These are phyloP conservation scores for Cotesia vestalis DNA, from an alignment of 1,140 invertebrate genomes.

Conservation along the genomic window DNA sequence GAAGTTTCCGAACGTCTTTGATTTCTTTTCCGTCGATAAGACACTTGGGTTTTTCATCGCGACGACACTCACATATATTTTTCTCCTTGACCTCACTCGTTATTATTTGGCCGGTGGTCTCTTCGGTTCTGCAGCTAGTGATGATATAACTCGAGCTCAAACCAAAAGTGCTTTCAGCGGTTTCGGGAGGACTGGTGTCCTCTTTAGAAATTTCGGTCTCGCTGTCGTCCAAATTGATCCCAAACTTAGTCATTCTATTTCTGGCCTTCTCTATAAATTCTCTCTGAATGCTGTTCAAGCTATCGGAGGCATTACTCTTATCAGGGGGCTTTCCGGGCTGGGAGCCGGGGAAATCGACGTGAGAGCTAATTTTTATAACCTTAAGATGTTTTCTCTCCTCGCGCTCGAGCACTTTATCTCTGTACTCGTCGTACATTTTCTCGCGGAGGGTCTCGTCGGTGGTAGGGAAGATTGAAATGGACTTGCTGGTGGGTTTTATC, in stretches of 20 bases:
- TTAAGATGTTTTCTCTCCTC: conserved; percentile 80
- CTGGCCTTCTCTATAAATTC: conserved; percentile 79
- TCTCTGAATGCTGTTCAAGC: conserved; percentile 71
- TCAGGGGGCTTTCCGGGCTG: conserved; percentile 24
- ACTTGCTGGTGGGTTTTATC: conserved; percentile 44
- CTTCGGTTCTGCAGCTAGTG: too few species aligned
- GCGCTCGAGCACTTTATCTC: conserved; percentile 79
- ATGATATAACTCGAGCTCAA: too few species aligned
- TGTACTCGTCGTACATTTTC: conserved; percentile 84
- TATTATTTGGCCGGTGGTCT: not conserved
- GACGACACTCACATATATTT: conserved; percentile 42
- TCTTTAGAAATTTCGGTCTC: conserved; percentile 56
- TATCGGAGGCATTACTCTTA: conserved; percentile 49
- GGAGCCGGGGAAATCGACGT: conserved; percentile 45
- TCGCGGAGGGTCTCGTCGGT: conserved; percentile 75
- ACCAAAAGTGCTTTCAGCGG: not conserved
- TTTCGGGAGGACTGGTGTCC: conserved; percentile 19
- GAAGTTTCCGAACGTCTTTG: conserved; percentile 71
- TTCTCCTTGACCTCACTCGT: not conserved
- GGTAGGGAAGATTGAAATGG: conserved; percentile 59
- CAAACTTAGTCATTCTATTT: conserved; percentile 69
- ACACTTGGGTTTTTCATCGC: conserved; percentile 63
- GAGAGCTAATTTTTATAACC: conserved; percentile 76
- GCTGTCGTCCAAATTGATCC: conserved; percentile 68
- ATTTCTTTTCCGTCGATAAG: conserved; percentile 71